phyloP scores from a whole-genome alignment of 2,888 invertebrate species.

The Tetanocera ferruginea region DNA sequence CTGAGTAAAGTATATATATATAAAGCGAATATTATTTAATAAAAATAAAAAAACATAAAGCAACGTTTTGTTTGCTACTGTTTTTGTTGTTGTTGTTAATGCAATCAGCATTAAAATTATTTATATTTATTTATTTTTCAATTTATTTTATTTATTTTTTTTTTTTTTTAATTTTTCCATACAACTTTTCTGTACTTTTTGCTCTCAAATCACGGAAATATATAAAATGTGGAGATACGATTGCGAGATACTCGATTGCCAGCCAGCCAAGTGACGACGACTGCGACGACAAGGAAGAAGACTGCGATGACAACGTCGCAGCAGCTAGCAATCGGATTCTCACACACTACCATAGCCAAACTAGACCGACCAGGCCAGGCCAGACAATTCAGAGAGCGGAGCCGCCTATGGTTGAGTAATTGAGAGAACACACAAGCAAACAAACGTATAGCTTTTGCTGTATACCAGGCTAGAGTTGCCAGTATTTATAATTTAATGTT shows the following conservation, averaged over 20 bases:
- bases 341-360: background rate
- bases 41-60: slow-evolving; percentile 14
- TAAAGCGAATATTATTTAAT: slow-evolving; percentile 28
- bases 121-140: background rate
- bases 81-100: slow-evolving; percentile 14
- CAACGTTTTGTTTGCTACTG: background rate
- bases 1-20: slow-evolving; percentile 21
- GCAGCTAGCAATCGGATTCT: background rate
- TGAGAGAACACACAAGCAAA: background rate
- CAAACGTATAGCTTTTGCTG: background rate
- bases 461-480: slow-evolving; percentile 21
- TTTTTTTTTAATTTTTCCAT: background rate
- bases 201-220: slow-evolving; percentile 6
- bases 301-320: background rate
- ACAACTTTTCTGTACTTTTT: background rate
- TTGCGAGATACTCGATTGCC: slow-evolving; percentile 1
- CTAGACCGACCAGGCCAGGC: background rate
- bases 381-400: background rate
- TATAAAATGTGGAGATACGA: background rate
- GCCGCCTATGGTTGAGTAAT: background rate
- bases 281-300: background rate
- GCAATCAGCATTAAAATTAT: slow-evolving; percentile 6
- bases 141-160: slow-evolving; percentile 4
- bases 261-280: background rate
- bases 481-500: background rate